Evolutionary conservation across 2,797 vertebrate genomes (phyloP).

Genomic region (Choloepus didactylus): DNA sequence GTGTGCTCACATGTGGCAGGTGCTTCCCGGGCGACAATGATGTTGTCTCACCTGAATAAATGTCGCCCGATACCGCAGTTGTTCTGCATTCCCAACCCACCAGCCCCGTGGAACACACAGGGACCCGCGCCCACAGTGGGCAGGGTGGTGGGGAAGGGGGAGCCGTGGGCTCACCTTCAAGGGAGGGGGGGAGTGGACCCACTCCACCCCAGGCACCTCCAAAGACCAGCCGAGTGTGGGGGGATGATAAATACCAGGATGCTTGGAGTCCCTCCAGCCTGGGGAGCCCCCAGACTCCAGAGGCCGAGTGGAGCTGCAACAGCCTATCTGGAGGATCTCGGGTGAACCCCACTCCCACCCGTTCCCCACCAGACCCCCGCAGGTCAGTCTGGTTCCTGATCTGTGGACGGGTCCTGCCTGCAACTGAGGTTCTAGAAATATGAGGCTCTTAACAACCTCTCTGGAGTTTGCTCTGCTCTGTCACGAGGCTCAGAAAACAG

Average conservation of each 20-base stretch:
- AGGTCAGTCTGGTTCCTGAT: background rate
- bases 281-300: background rate
- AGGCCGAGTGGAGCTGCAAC: background rate
- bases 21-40: background rate
- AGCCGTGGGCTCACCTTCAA: too few species aligned
- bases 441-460: accelerated
- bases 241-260: background rate
- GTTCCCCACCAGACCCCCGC: background rate
- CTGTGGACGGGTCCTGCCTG: background rate
- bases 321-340: background rate
- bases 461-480: too few species aligned
- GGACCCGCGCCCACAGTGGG: accelerated
- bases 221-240: background rate
- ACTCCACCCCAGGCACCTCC: too few species aligned
- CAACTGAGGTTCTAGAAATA: background rate
- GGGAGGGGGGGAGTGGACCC: background rate
- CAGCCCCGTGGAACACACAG: background rate
- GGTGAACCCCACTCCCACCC: background rate
- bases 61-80: accelerated
- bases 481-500: background rate
- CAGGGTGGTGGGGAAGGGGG: background rate
- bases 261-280: too few species aligned
- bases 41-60: background rate
- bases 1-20: background rate
- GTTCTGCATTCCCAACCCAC: slow-evolving; percentile 17